These are phyloP conservation scores for Subacronicta megacephala DNA, from an alignment of 2,888 invertebrate genomes.

Conservation along the genomic window DNA sequence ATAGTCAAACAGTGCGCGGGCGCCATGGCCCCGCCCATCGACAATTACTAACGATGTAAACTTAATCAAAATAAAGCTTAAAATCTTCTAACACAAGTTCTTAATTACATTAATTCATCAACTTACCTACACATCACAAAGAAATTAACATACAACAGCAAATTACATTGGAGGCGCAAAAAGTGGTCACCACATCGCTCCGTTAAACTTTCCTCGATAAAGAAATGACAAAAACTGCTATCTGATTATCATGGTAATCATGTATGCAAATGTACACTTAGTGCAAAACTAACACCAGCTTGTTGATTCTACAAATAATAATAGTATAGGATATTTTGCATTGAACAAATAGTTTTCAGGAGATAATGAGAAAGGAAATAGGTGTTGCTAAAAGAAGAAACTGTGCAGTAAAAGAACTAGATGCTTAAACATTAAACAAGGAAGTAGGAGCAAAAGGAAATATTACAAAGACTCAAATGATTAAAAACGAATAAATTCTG, in stretches of 20 bases:
- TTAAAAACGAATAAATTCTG: too few species aligned
- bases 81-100: constrained; percentile 9
- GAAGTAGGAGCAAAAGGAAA: too few species aligned
- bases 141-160: constrained; percentile 19
- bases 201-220: constrained; percentile 36
- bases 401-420: too few species aligned
- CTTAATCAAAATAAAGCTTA: constrained; percentile 10
- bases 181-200: constrained; percentile 23
- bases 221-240: constrained; percentile 30
- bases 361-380: too few species aligned
- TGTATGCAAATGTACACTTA: constrained; percentile 17
- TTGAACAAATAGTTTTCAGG: neutral
- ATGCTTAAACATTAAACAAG: too few species aligned
- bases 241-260: constrained; percentile 38
- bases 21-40: constrained; percentile 4
- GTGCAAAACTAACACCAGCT: constrained; percentile 2
- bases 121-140: constrained; percentile 1
- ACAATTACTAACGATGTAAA: constrained; percentile 6
- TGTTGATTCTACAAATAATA: neutral
- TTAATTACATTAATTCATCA: constrained; percentile 27
- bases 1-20: neutral
- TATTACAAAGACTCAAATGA: too few species aligned
- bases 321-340: neutral
- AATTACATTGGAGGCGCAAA: constrained; percentile 32
- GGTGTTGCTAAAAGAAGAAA: too few species aligned